phyloP scores from a whole-genome alignment of 2,888 invertebrate genomes.

The Myopa testacea region DNA sequence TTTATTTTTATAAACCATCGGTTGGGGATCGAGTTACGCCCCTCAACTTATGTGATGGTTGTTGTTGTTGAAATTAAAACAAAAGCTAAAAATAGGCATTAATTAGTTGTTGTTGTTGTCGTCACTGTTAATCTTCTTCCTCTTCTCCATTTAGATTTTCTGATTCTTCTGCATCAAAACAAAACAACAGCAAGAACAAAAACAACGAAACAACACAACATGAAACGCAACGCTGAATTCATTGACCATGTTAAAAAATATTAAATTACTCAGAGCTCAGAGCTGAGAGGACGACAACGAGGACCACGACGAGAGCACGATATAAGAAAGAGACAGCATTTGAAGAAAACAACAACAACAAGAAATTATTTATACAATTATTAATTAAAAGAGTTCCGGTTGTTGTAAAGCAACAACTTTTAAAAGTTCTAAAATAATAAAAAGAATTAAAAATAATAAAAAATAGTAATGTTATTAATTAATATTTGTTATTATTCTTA shows the following conservation, averaged over 20 bases:
- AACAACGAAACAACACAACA: no score
- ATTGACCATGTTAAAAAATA: slow-evolving; percentile 17
- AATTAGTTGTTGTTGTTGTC: slow-evolving; percentile 14
- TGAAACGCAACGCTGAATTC: background rate
- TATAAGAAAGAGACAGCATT: background rate
- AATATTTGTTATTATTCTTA: no score
- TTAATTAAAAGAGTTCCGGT: no score
- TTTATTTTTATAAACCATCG: background rate
- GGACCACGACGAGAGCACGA: background rate
- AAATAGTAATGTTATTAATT: no score
- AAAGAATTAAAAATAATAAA: no score
- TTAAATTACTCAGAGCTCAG: slow-evolving; percentile 11
- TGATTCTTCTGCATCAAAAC: background rate
- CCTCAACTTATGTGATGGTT: no score
- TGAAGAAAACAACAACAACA: no score
- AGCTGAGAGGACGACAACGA: background rate
- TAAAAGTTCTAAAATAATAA: no score
- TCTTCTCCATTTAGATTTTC: background rate
- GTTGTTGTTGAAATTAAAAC: no score
- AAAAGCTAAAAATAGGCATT: slow-evolving; percentile 8
- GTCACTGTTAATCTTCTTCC: background rate
- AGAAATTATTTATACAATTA: no score
- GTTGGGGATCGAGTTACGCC: background rate
- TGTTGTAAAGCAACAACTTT: no score
- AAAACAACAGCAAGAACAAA: no score